Evolutionary conservation across 2,113 vertebrate genomes (phyloP), one percentile per base, ranked within the genome.

Genomic region (Podiceps cristatus): DNA sequence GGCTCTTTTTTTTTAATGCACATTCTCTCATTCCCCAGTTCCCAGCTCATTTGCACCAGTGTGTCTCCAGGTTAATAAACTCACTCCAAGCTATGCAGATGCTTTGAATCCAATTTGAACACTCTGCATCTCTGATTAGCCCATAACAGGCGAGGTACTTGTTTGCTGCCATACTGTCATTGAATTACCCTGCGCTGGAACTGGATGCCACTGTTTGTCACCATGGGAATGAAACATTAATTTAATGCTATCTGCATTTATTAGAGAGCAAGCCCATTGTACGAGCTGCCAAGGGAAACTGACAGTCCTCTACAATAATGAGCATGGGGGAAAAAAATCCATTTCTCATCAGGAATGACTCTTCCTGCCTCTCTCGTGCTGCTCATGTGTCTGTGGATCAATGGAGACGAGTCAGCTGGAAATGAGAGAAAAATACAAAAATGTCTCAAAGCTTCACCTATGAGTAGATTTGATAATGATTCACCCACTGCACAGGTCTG

Each of bases 331-430:
- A 4, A 14, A 78, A 49, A 95, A 93, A 96, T 84, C 86, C 49
- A 93, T 97, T 97, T 90, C 87, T 96, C 95, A 91, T 91, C 80
- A 92, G 81, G 73, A 93, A 79, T 79, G 79, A 89, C 66, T 94
- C 91, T 96, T 95, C 49, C 84, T 13, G 5, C 53, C 59, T 81
- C 90, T 89, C 74, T 64, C 1, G 1, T 83, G 85, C 85, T 88
- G 81, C 67, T 92, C 84, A 76, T 50, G 58, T 75, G 64, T 56
- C 86, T 66, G 66, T 42, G 71, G 92, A 96, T 96, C 87, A 87
- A 81, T 82, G 55, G n/a, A 87, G 93, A 82, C 37, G 78, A 94
- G 79, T 84, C 90, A 92, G 86, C 67, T 90, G 79, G 86, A 93
- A 92, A 93, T 22, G 59, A 95, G 49, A 94, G 78, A 83, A 87